Evolutionary conservation across 2,888 invertebrate species (phyloP).

Genomic region (Erebia epiphron): DNA sequence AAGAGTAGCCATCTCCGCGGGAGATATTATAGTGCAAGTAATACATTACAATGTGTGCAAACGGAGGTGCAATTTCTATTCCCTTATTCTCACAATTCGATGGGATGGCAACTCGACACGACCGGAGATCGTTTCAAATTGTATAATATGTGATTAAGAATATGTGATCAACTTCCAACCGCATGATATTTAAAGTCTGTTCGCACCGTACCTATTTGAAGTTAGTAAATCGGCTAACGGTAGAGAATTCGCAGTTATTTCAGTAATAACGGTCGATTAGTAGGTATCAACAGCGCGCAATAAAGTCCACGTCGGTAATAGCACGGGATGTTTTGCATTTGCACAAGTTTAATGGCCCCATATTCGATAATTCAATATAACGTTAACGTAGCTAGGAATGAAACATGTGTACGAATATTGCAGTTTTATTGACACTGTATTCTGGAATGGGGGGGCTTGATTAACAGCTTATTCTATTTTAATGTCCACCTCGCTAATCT

Average conservation of each 20-base stretch:
- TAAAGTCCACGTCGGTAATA: slow-evolving; percentile 67
- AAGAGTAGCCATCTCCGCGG: no score
- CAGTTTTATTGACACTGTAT: slow-evolving; percentile 22
- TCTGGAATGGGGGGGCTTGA: not conserved
- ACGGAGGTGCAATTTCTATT: no score
- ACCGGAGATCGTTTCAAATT: no score
- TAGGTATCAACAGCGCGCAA: slow-evolving; percentile 72
- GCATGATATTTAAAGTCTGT: no score
- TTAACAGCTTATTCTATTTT: not conserved
- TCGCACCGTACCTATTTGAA: not conserved
- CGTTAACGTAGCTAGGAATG: slow-evolving; percentile 34
- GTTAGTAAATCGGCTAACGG: slow-evolving; percentile 23
- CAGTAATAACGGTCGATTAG: slow-evolving; percentile 78
- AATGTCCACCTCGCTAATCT: no score
- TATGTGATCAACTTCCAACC: no score
- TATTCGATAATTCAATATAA: slow-evolving; percentile 72
- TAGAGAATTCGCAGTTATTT: slow-evolving; percentile 67
- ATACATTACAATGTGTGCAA: no score
- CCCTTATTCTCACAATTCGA: no score
- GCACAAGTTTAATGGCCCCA: slow-evolving; percentile 73
- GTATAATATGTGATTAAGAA: no score
- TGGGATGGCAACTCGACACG: no score
- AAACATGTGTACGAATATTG: slow-evolving; percentile 33
- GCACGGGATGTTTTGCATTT: slow-evolving; percentile 81
- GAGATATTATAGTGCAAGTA: no score